Evolutionary conservation across 2,797 vertebrate genomes (phyloP), one percentile per base, ranked within the genome.

Genomic region (Gobionotothen gibberifrons): DNA sequence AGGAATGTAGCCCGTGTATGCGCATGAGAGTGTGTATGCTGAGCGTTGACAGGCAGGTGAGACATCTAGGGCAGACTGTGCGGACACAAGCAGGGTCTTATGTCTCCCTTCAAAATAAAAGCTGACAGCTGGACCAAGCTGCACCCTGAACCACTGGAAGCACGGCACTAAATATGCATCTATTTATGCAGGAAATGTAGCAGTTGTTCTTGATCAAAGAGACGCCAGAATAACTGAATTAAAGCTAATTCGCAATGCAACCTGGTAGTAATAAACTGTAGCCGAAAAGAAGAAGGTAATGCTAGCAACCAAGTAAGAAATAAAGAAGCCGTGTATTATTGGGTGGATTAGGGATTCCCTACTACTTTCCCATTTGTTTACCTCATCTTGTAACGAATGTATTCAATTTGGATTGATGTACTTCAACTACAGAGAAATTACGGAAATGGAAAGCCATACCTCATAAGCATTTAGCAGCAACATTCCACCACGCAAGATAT

Each of bases 41-140:
- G 61, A 73, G 71, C 15, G 9, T 22, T 86, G 82, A 87, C 92
- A 81, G 65, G 68, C 87, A 91, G 88, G 89, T 91, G 91, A 91
- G 86, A 90, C 80, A 86, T 91, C 77, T 64, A 51, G 72, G 72
- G 60, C 65, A 19, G 78, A 72, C 79, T 79, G 78, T 21, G 76
- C 8, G 52, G 85, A 90, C 75, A 83, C 79, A 84, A 82, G 81
- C 78, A 69, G 70, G 36, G 72, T 85, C 81, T 90, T 81, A 76
- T 76, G 85, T 85, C 68, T 75, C 62, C 64, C 51, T 84, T 79
- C 68, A 81, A 80, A 85, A 86, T 76, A 65, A 78, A 76, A 82
- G 59, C 62, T 40, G 77, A 89, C 84, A 77, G 73, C 76, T 55
- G 54, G 59, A 55, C 55, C 36, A 1, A 72, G 52, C 46, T 1